phyloP scores from a whole-genome alignment of 2,797 vertebrate species.

The Ateles fusciceps region DNA sequence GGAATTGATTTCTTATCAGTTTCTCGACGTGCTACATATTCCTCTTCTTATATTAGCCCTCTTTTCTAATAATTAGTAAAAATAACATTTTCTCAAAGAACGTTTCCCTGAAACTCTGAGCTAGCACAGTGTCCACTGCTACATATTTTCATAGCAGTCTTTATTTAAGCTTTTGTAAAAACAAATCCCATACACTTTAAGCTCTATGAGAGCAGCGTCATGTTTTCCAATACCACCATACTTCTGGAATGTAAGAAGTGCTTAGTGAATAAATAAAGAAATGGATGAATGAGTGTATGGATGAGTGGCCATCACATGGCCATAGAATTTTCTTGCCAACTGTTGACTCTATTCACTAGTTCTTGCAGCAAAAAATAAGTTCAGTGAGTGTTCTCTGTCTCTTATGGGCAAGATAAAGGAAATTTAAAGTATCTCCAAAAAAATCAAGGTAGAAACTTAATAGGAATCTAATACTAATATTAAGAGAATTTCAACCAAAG shows the following conservation, averaged over 20 bases:
- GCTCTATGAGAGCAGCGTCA: background rate
- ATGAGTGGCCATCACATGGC: background rate
- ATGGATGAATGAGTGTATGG: background rate
- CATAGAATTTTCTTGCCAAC: background rate
- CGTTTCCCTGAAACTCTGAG: background rate
- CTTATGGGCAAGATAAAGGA: background rate
- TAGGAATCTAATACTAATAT: background rate
- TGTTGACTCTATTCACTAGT: background rate
- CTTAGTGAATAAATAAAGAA: background rate
- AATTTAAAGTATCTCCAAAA: background rate
- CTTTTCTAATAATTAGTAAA: background rate
- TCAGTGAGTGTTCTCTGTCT: background rate
- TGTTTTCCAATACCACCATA: background rate
- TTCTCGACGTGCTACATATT: background rate
- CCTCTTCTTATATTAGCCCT: background rate
- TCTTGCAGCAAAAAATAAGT: background rate
- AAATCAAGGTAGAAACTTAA: background rate
- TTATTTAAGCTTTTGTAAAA: background rate
- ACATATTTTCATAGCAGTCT: background rate
- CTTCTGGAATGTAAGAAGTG: background rate
- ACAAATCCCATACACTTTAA: background rate
- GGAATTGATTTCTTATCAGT: background rate
- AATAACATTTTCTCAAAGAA: background rate
- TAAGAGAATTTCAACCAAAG: conserved; percentile 8
- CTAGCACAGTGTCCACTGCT: background rate